Evolutionary conservation across 2,888 invertebrate genomes (phyloP), one percentile per base, ranked within the genome.

Genomic region (Lycaena phlaeas): DNA sequence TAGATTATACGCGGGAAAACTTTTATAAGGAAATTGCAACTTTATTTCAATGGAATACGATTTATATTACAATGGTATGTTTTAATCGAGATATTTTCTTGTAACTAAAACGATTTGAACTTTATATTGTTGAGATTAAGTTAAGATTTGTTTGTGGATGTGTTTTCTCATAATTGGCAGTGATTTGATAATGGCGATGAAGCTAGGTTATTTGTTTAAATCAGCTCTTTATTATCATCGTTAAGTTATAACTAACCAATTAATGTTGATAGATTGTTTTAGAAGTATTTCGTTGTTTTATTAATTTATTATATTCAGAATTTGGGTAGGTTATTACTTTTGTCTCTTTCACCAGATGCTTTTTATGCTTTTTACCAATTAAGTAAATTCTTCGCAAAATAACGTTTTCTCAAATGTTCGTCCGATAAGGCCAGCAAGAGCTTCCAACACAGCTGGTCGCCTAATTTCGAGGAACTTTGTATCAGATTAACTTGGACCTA

Each of bases 141-240:
- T 9, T 34, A 34, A 7, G 11, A 12, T 22, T 34, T 2, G 22
- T 0, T 2, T n/a, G 25, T 17, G 0, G 5, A 5, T 6, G 25
- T 22, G 6, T 65, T 51, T 51, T 46, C 37, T 37, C 48, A 55
- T 73, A 72, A 73, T 73, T 68, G 64, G 52, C 53, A 49, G 68
- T 57, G 64, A 72, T 73, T 70, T 68, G 56, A 61, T 72, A 72
- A 72, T 69, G 65, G 62, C 67, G 68, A 65, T 67, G 59, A 63
- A 72, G 68, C 58, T 46, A 38, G 48, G 46, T 39, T 50, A 57
- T 59, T 57, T 56, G 60, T 55, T 60, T 61, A 61, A 61, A 36
- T 54, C 69, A 68, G 65, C 61, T 59, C 64, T 63, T 67, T 65
- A 68, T 70, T 70, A 54, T 47, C 36, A 49, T 44, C 51, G 50